These are phyloP conservation scores for Notothenia coriiceps DNA, from an alignment of 2,113 vertebrate genomes.

Conservation along the genomic window DNA sequence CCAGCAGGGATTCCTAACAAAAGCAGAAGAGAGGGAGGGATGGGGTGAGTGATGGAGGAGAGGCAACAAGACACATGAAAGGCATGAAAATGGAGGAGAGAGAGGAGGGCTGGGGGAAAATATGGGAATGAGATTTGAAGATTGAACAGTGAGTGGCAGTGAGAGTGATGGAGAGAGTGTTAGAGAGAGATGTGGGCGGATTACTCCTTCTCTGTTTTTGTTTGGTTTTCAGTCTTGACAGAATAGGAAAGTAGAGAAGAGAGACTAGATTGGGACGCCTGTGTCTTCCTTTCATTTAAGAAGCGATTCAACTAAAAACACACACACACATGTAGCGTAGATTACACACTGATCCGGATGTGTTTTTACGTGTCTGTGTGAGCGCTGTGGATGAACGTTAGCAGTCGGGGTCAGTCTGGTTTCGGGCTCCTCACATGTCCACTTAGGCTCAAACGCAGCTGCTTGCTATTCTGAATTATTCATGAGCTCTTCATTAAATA, in stretches of 20 bases:
- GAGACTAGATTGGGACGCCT: slow-evolving; percentile 27
- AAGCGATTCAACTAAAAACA: slow-evolving; percentile 23
- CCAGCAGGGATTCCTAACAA: slow-evolving; percentile 36
- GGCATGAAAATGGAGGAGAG: slow-evolving; percentile 35
- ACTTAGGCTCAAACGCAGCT: slow-evolving; percentile 80
- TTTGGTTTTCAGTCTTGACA: slow-evolving; percentile 27
- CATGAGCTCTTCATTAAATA: slow-evolving; percentile 81
- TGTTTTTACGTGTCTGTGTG: background rate
- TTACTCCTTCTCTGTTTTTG: slow-evolving; percentile 33
- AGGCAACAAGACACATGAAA: slow-evolving; percentile 8
- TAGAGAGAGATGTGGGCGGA: slow-evolving; percentile 27
- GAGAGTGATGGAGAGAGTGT: slow-evolving; percentile 46
- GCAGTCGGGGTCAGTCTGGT: slow-evolving; percentile 62
- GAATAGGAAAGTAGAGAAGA: slow-evolving; percentile 30
- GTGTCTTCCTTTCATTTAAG: slow-evolving; percentile 38
- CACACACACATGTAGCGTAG: background rate
- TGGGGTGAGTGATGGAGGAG: slow-evolving; percentile 20
- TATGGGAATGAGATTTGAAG: slow-evolving; percentile 53
- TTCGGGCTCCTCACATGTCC: slow-evolving; percentile 73
- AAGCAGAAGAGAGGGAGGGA: background rate
- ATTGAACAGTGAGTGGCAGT: slow-evolving; percentile 47
- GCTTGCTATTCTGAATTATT: slow-evolving; percentile 82
- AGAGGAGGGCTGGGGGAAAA: slow-evolving; percentile 23
- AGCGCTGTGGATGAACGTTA: slow-evolving; percentile 30
- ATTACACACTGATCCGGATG: slow-evolving; percentile 15